Evolutionary conservation across 2,797 vertebrate genomes (phyloP).

Genomic region (Brachymystax lenok): DNA sequence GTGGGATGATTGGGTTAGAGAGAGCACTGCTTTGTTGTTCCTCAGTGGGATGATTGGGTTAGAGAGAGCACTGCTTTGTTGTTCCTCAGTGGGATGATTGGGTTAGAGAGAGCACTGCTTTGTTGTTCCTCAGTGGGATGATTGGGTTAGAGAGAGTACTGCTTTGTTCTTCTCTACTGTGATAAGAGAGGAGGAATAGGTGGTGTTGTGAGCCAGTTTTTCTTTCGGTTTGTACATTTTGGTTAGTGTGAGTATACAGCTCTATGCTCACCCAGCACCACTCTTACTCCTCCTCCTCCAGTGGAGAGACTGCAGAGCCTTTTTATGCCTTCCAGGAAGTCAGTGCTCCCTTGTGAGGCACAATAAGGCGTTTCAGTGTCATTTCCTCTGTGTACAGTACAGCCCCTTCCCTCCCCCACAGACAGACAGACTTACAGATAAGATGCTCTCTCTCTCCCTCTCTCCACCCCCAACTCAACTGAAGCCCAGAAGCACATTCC

Average conservation of each 20-base stretch:
- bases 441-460: background rate
- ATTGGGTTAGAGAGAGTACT: no score
- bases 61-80: no score
- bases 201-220: background rate
- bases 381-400: background rate
- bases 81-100: no score
- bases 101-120: no score
- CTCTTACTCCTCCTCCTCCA: no score
- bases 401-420: background rate
- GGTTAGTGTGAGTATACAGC: background rate
- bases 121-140: no score
- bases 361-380: background rate
- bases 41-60: no score
- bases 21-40: no score
- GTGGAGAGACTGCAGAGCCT: background rate
- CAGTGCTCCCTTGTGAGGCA: background rate
- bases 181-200: no score
- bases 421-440: background rate
- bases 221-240: conserved; percentile 34
- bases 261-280: background rate
- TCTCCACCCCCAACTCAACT: background rate
- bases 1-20: no score
- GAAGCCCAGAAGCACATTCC: background rate
- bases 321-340: background rate
- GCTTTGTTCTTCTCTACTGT: background rate